A percentile compares a stretch with the other conserved stretches of the same genome.
Conservation (phyloP, 2,888 invertebrate species). For the Apantesis nais region DNA sequence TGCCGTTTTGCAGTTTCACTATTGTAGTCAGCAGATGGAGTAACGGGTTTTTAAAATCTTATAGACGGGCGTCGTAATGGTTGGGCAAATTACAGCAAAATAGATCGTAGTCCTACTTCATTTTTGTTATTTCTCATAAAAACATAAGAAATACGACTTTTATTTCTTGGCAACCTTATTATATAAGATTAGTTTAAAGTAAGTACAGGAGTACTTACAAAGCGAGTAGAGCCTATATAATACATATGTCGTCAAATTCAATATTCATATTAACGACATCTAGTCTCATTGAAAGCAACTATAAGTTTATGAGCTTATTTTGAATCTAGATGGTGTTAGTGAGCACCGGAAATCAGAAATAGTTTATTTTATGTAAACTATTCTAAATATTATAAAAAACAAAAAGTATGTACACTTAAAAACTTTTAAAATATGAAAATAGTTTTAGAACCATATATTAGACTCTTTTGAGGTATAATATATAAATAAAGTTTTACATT, state of each 20-base stretch:
- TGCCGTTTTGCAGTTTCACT: neutral
- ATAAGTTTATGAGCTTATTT: neutral
- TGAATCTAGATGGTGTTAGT: conserved; percentile 44
- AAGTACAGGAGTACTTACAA: neutral
- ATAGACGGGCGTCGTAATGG: neutral
- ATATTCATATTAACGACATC: conserved; percentile 24
- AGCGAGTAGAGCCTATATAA: neutral
- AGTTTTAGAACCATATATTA: conserved; percentile 7
- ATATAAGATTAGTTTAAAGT: neutral
- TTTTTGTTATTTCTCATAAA: neutral
- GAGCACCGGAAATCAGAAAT: conserved; percentile 42
- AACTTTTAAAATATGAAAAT: neutral
- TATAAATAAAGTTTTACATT: conserved; percentile 52
- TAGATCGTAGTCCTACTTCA: neutral
- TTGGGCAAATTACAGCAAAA: neutral
- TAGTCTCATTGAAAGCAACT: conserved; percentile 21
- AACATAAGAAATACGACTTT: neutral
- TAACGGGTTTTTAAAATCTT: neutral
- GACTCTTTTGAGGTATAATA: conserved; percentile 5
- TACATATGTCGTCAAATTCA: neutral
- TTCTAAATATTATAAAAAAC: conserved; percentile 6
- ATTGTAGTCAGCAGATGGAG: neutral
- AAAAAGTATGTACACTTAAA: neutral
- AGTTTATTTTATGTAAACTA: conserved; percentile 14
- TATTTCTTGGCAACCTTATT: neutral